Percentiles rank a stretch among this genome's conserved stretches.
Conservation (phyloP, 2,113 vertebrate genomes). For the Arenaria interpres region DNA sequence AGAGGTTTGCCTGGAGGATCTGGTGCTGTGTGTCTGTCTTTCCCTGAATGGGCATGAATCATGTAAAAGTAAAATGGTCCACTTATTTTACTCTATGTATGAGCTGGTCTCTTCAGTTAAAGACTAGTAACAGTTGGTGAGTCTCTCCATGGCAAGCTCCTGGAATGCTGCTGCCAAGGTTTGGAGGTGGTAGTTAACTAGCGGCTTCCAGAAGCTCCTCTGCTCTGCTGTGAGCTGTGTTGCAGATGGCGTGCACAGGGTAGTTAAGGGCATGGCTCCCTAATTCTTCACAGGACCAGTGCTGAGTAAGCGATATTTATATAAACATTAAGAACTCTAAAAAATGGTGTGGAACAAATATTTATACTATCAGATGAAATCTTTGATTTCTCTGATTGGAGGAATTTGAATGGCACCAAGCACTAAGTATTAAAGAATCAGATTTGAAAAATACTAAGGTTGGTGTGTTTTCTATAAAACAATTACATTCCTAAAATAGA, state of each 20-base stretch:
- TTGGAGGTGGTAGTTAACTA: neutral
- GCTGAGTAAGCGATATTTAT: neutral
- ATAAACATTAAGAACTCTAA: neutral
- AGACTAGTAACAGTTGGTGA: neutral
- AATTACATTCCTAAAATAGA: neutral
- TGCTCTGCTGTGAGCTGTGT: neutral
- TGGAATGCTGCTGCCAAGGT: neutral
- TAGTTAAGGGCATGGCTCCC: neutral
- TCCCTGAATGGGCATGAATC: neutral
- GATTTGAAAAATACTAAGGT: neutral
- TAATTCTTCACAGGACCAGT: neutral
- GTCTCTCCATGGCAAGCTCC: neutral
- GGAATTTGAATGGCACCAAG: neutral
- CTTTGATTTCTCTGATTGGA: neutral
- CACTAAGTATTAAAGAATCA: neutral
- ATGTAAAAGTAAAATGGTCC: neutral
- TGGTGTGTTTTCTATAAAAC: neutral
- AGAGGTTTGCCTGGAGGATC: neutral
- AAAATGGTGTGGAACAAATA: neutral
- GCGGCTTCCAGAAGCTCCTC: neutral
- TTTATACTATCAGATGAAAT: neutral
- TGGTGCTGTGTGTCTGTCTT: neutral
- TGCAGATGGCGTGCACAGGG: neutral
- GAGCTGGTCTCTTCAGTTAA: neutral
- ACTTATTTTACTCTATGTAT: neutral